Evolutionary conservation across 2,888 invertebrate species (phyloP).

Genomic region (Acrobasis repandana): DNA sequence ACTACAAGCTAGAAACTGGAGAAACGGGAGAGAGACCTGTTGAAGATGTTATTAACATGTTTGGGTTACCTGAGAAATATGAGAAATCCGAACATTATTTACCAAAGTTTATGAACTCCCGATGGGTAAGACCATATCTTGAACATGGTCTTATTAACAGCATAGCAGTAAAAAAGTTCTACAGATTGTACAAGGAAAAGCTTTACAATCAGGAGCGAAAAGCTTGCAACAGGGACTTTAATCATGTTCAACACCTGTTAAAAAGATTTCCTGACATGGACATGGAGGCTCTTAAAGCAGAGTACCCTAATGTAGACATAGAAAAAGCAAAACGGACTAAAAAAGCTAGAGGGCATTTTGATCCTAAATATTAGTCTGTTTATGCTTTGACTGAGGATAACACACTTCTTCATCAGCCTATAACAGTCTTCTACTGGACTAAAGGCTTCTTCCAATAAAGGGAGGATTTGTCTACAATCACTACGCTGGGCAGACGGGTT

Average conservation of each 20-base stretch:
- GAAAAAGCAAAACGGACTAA: slow-evolving; percentile 83
- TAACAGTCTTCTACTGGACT: no score
- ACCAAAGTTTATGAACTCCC: slow-evolving; percentile 86
- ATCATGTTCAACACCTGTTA: slow-evolving; percentile 87
- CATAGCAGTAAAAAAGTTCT: slow-evolving; percentile 83
- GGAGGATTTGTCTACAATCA: no score
- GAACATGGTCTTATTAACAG: slow-evolving; percentile 80
- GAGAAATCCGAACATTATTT: slow-evolving; percentile 84
- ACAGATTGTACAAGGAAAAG: slow-evolving; percentile 85
- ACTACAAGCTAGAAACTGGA: slow-evolving; percentile 94
- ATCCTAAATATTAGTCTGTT: slow-evolving; percentile 65
- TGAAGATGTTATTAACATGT: slow-evolving; percentile 78
- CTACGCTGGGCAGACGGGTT: no score
- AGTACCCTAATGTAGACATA: slow-evolving; percentile 90
- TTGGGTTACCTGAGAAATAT: slow-evolving; percentile 85
- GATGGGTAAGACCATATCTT: slow-evolving; percentile 84
- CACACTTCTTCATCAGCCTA: no score
- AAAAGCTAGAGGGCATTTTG: slow-evolving; percentile 85
- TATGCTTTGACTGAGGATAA: neutral
- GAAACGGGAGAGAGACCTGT: slow-evolving; percentile 90
- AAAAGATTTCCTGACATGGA: slow-evolving; percentile 91
- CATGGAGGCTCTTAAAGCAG: slow-evolving; percentile 85
- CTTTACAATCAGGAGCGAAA: slow-evolving; percentile 80
- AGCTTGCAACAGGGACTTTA: slow-evolving; percentile 84
- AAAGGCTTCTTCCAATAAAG: no score